Base-by-base conservation (phyloP, 2,797 vertebrate species). In the Dicrostonyx torquatus region DNA sequence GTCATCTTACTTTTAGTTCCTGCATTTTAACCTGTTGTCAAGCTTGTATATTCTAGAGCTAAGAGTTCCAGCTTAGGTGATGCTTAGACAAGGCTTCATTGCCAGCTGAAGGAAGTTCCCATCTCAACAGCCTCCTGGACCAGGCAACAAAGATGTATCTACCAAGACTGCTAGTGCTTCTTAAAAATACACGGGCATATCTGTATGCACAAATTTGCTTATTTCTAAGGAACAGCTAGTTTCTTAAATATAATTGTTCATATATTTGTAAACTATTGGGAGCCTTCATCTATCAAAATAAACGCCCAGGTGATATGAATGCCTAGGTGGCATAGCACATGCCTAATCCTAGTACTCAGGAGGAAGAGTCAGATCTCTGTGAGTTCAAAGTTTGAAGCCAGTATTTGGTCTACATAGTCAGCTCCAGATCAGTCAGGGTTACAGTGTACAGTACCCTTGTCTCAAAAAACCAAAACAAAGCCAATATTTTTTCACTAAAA, bases 141-240 rank as follows among this genome's bases (percentile, higher is more conserved):
- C 40, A 29, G 37, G 72, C 55, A 58, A 58, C 55, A 58, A 58
- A 58, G 55, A 58, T 7, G 2, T 58, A 22, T 58, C 26, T 29
- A 64, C 62, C 62, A 64, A 76, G 29, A 34, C 45, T 77, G 45
- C 75, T 29, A 24, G 14, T 66, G 50, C n/a, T 78, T 89, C 43
- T 87, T 72, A 72, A 95, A 89, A 78, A 75, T 22, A 84, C 18
- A n/a, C 1, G 48, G 48, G 20, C 11, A 87, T 50, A 64, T 3
- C 17, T 24, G 26, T 10, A 66, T 12, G 76, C 12, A 94, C 50
- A 84, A 70, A 82, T 62, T 87, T 50, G 29, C 14, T 90, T 90
- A 90, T 34, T 92, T 96, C 60, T 90, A 93, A 93, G 88, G 70
- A 93, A 84, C 66, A 31, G 12, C n/a, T 66, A 73, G 13, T 26